Conservation (phyloP, 2,888 invertebrate genomes). For the Resseliella maxima region DNA sequence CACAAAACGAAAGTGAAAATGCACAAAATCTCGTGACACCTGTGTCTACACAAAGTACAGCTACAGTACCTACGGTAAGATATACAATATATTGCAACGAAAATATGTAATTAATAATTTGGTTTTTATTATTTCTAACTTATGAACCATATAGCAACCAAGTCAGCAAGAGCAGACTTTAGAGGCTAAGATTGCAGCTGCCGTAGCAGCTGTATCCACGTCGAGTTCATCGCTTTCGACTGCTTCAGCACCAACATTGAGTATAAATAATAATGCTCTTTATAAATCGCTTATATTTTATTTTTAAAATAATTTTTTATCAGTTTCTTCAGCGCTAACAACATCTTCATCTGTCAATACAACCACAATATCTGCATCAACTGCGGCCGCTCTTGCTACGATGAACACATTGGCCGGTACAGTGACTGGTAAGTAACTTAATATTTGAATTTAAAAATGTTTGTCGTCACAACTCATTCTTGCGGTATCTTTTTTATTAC, state of each 20-base stretch:
- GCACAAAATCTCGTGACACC: slow-evolving; percentile 17
- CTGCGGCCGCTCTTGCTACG: slow-evolving; percentile 40
- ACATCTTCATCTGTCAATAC: slow-evolving; percentile 63
- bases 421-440: slow-evolving; percentile 17
- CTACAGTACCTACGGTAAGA: slow-evolving; percentile 43
- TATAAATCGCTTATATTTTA: neutral
- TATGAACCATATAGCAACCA: neutral
- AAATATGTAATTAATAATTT: neutral
- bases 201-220: slow-evolving; percentile 58
- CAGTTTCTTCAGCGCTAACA: slow-evolving; percentile 60
- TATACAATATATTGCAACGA: neutral
- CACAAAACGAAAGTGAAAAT: slow-evolving; percentile 28
- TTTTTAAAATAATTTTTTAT: neutral
- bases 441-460: neutral
- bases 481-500: slow-evolving; percentile 67
- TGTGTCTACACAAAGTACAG: neutral
- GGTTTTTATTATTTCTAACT: neutral
- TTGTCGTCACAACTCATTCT: too few relatives aligned
- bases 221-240: neutral
- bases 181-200: slow-evolving; percentile 54
- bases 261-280: neutral
- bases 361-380: slow-evolving; percentile 60
- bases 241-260: neutral
- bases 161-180: neutral
- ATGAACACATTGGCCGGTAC: slow-evolving; percentile 53